Base-by-base conservation (phyloP, 2,888 invertebrate species). In the Drosophila setosimentum region DNA sequence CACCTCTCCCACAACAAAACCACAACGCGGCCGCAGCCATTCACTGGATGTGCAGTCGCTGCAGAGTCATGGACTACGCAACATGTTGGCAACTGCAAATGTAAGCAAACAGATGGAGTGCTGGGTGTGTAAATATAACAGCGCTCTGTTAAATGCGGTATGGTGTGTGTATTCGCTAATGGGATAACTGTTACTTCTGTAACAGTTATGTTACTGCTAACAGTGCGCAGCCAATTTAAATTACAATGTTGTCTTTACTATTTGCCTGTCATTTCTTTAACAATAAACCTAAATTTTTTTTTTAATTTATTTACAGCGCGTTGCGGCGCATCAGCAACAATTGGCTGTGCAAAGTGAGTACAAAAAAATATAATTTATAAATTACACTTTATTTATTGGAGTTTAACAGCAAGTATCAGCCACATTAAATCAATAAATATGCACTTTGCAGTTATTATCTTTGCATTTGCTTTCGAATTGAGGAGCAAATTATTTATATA, bases 321-420 rank as follows among this genome's bases (percentile, higher is more conserved):
- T 95, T 91, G 94, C 95, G 81, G 94, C 95, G 77, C 95, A 96
- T 92, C 96, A 95, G 84, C 95, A 95, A 83, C 94, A 95, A 83
- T 92, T 94, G 90, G 94, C 95, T 68, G 94, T 95, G 80, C 93
- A 93, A 92, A 93, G 93, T 93, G 72, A 93, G 93, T 93, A 45
- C 45, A 24, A 24, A 4, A 24, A 45, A 16, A 45, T 16, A 45
- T 45, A 16, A 45, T 8, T 91, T 40, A 45, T 3, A 51, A 48
- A 30, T 68, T 37, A 2, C 24, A 33, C 3, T 32, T 61, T 7
- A 53, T 16, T 51, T 48, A 37, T 24, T 61, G 30, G 51, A 53
- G 21, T 42, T 35, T 49, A 82, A 73, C 71, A 91, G 85, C 87
- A 91, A 91, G 91, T 91, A 82, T 86, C 89, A 83, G 79, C 49